Evolutionary conservation across 2,113 vertebrate species (phyloP).

Genomic region (Hiodon tergisus): DNA sequence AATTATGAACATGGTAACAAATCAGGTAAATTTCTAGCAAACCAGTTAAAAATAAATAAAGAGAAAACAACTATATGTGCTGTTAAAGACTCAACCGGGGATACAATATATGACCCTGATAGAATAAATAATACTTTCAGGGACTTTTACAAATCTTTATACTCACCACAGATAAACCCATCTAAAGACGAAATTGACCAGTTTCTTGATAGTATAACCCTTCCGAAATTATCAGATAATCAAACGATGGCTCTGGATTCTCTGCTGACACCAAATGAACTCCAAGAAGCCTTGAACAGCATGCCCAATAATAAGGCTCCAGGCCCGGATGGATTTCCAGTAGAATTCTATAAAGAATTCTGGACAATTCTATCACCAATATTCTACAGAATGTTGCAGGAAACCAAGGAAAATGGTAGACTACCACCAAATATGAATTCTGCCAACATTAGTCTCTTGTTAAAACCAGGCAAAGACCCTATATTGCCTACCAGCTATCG

Average conservation of each 20-base stretch:
- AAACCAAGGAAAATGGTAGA: too few species aligned
- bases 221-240: constrained; percentile 7
- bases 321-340: constrained; percentile 5
- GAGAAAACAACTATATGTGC: neutral
- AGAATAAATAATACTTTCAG: neutral
- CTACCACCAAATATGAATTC: too few species aligned
- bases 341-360: too few species aligned
- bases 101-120: neutral
- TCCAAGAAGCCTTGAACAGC: neutral
- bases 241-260: constrained; percentile 11
- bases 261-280: constrained; percentile 5
- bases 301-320: constrained; percentile 13
- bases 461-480: too few species aligned
- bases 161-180: too few species aligned
- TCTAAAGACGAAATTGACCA: constrained; percentile 9
- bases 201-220: constrained; percentile 7
- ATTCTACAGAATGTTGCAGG: too few species aligned
- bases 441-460: too few species aligned
- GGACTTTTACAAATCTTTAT: too few species aligned
- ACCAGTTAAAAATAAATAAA: neutral
- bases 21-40: neutral
- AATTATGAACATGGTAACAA: neutral
- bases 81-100: neutral
- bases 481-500: too few species aligned
- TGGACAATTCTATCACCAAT: too few species aligned